Evolutionary conservation across 1,140 invertebrate genomes (phyloP).

Genomic region (Drosophila nikananu): DNA sequence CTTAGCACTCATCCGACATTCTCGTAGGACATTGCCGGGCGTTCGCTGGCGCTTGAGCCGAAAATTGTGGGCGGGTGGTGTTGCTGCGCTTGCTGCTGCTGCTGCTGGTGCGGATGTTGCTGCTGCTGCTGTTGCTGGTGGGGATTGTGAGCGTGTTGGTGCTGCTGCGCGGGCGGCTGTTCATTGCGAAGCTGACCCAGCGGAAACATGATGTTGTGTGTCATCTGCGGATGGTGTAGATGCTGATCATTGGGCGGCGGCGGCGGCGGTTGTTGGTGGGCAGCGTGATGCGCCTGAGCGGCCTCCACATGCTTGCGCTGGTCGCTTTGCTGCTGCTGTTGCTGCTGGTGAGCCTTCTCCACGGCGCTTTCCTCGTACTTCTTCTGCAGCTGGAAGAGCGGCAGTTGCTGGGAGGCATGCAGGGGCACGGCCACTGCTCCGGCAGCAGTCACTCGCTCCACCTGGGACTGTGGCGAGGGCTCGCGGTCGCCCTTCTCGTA

Average conservation of each 20-base stretch:
- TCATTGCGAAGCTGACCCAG: constrained; percentile 75
- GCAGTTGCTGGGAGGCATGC: constrained; percentile 73
- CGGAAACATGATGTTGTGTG: constrained; percentile 83
- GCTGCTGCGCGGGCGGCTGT: constrained; percentile 65
- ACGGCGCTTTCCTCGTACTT: constrained; percentile 76
- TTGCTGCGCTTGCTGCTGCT: constrained; percentile 60
- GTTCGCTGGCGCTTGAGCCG: constrained; percentile 63
- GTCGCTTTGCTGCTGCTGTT: constrained; percentile 68
- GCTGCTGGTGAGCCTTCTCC: constrained; percentile 69
- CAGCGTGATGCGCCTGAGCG: constrained; percentile 70
- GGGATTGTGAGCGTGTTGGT: constrained; percentile 74
- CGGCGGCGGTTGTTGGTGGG: constrained; percentile 80
- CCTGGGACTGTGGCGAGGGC: constrained; percentile 75
- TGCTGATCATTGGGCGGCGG: constrained; percentile 79
- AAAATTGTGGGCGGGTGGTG: constrained; percentile 58
- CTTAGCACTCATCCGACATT: constrained; percentile 85
- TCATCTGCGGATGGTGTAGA: constrained; percentile 80
- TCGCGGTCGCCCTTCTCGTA: constrained; percentile 82
- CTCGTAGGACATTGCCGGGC: constrained; percentile 81
- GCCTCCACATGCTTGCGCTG: constrained; percentile 77
- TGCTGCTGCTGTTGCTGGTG: constrained; percentile 71
- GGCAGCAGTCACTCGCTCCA: constrained; percentile 57
- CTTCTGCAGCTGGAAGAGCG: constrained; percentile 78
- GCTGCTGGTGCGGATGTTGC: constrained; percentile 67
- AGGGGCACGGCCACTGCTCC: constrained; percentile 63